These are phyloP conservation scores for Drosophila mimica DNA, from an alignment of 2,888 invertebrate species.

Conservation along the genomic window DNA sequence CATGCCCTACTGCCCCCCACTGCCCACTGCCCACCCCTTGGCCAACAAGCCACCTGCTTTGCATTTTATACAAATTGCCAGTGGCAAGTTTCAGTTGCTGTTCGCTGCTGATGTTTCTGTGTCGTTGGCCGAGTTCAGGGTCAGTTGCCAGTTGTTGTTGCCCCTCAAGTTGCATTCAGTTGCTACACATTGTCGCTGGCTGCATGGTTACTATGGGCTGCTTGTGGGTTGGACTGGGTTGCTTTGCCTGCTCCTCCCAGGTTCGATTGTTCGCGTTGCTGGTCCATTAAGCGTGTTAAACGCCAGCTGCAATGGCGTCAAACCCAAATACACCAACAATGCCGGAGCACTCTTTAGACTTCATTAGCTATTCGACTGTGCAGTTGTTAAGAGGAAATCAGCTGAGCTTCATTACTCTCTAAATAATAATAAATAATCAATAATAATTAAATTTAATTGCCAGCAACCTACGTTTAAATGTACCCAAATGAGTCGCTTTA, in stretches of 20 bases:
- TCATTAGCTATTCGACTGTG: conserved; percentile 27
- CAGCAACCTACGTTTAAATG: background rate
- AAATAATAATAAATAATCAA: too few species aligned
- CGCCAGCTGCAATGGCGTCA: conserved; percentile 57
- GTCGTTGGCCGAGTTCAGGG: conserved; percentile 78
- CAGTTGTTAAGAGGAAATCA: background rate
- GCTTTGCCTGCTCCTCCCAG: conserved; percentile 22
- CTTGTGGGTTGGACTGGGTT: conserved; percentile 46
- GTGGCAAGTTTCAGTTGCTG: conserved; percentile 47
- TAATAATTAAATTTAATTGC: background rate
- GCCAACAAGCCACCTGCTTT: conserved; percentile 5
- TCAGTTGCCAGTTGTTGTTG: conserved; percentile 41
- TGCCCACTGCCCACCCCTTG: conserved; percentile 7
- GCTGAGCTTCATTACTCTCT: background rate
- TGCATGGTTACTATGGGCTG: conserved; percentile 22
- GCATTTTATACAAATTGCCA: conserved; percentile 42
- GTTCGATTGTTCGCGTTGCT: conserved; percentile 46
- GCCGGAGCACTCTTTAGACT: conserved; percentile 45
- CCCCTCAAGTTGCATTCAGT: conserved; percentile 35
- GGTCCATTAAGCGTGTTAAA: conserved; percentile 62
- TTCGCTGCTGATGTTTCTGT: conserved; percentile 52
- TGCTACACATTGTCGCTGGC: background rate
- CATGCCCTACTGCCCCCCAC: conserved; percentile 4
- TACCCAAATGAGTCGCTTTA: background rate
- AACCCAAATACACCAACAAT: conserved; percentile 51